These are phyloP conservation scores for Gambusia yucatana DNA, from an alignment of 2,797 vertebrate genomes.

Conservation along the genomic window DNA sequence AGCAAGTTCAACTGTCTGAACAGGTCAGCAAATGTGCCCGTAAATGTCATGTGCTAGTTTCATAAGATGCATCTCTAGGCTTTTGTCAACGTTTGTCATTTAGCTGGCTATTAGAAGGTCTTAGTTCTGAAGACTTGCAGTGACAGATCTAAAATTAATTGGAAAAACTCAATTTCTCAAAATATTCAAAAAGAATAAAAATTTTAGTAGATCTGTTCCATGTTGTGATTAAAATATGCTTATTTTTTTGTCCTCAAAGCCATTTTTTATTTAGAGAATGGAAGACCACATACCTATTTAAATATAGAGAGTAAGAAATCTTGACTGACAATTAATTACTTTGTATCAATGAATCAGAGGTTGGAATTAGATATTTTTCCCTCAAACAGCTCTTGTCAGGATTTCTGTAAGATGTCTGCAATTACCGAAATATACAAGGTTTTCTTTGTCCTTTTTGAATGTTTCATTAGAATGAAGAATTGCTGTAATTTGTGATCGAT, in stretches of 20 bases:
- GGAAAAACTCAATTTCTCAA: neutral
- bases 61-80: neutral
- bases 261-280: neutral
- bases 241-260: neutral
- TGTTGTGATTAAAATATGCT: no score
- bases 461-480: neutral
- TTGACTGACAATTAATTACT: neutral
- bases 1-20: conserved; percentile 86
- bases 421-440: neutral
- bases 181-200: neutral
- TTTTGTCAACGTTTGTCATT: neutral
- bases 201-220: neutral
- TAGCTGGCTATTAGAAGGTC: neutral
- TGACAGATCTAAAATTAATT: neutral
- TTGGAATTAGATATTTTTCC: neutral
- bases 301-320: neutral
- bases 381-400: neutral
- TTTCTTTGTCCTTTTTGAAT: neutral
- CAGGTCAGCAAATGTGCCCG: conserved; percentile 75
- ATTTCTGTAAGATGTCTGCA: neutral
- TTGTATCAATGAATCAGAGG: neutral
- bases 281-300: neutral
- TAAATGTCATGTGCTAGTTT: neutral
- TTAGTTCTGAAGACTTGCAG: neutral
- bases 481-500: neutral